Conservation (phyloP, 53 echinoderm and acorn worm species). For the Apostichopus leukothele region DNA sequence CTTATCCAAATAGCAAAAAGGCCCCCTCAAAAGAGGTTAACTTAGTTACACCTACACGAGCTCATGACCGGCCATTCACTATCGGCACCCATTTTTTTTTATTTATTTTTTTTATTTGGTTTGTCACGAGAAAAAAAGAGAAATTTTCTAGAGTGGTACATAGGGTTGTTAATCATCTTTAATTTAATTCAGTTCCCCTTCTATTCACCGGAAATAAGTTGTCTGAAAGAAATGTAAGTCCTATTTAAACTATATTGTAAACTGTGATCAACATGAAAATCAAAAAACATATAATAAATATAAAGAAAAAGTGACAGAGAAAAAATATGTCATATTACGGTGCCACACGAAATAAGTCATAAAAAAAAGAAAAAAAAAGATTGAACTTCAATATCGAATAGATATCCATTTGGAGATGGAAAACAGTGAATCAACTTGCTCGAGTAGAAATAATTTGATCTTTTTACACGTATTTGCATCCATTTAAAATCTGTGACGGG, state of each 20-base stretch:
- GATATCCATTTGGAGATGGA: conserved; percentile 38
- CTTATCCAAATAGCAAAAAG: neutral
- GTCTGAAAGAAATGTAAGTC: neutral
- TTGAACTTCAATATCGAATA: neutral
- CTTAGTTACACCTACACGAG: neutral
- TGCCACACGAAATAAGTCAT: neutral
- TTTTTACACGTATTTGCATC: conserved; percentile 45
- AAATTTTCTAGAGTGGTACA: neutral
- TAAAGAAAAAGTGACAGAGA: neutral
- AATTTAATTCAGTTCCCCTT: neutral
- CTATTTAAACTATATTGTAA: neutral
- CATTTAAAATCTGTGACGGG: conserved; percentile 46
- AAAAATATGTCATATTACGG: neutral
- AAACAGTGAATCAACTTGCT: conserved; percentile 43
- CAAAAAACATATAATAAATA: neutral
- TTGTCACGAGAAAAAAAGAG: neutral
- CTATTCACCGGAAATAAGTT: neutral
- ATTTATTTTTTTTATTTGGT: neutral
- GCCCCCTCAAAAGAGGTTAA: neutral
- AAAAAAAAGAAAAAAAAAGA: neutral
- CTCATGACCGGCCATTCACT: neutral
- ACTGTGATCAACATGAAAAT: conserved; percentile 2
- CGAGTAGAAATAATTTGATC: conserved; percentile 42
- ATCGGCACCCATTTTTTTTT: neutral
- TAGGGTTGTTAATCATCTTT: neutral